Conservation (phyloP, 1,140 invertebrate species). For the Diachasmimorpha longicaudata region DNA sequence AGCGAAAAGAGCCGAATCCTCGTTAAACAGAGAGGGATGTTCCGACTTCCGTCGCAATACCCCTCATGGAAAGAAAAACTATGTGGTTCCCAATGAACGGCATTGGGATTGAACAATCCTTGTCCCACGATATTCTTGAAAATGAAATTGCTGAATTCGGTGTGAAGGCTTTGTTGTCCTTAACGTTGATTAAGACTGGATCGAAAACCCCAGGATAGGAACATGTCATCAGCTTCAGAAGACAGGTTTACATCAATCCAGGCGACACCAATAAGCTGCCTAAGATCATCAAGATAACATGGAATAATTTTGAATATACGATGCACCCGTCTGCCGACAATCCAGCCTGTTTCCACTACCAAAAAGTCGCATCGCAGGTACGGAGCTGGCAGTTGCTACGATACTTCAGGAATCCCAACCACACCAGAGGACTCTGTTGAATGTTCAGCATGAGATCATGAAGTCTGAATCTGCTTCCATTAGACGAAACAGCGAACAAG, state of each 20-base stretch:
- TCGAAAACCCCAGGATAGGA: background rate
- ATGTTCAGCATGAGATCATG: no score
- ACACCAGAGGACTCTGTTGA: no score
- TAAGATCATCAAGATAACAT: background rate
- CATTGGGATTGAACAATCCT: no score
- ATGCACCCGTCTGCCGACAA: background rate
- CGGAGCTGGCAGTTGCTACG: no score
- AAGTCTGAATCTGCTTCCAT: no score
- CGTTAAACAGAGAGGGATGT: no score
- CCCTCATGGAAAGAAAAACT: no score
- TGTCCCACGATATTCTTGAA: background rate
- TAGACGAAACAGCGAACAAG: no score
- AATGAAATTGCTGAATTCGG: background rate
- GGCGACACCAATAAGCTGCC: slow-evolving; percentile 8
- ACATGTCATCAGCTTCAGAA: slow-evolving; percentile 8
- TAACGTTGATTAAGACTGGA: slow-evolving; percentile 1
- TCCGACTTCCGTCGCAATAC: no score
- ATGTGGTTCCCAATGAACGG: no score
- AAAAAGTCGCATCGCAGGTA: background rate
- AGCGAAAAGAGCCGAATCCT: no score
- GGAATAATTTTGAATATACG: background rate
- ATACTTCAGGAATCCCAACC: no score
- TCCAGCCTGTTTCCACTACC: background rate
- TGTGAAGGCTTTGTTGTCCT: background rate
- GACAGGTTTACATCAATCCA: background rate